A percentile compares a stretch with the other conserved stretches of the same genome.
phyloP scores from a whole-genome alignment of 2,113 vertebrate species.

The Rana temporaria region DNA sequence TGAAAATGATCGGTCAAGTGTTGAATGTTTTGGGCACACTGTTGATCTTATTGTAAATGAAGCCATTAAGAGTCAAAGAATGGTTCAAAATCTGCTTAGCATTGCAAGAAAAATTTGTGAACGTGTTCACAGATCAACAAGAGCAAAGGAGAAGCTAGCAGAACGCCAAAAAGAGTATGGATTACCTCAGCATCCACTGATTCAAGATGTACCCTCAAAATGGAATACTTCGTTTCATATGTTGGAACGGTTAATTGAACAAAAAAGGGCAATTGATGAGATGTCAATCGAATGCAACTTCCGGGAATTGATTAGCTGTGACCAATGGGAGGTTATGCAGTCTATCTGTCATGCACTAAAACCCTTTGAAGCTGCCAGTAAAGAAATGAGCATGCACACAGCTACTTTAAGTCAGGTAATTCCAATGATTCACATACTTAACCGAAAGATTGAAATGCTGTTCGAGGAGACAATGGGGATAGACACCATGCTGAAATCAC shows the following conservation, averaged over 20 bases:
- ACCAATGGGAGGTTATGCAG: slow-evolving; percentile 98
- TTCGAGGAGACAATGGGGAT: slow-evolving; percentile 96
- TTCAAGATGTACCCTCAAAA: slow-evolving; percentile 91
- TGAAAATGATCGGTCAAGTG: slow-evolving; percentile 83
- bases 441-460: slow-evolving; percentile 90
- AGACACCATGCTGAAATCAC: slow-evolving; percentile 92
- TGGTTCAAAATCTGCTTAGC: slow-evolving; percentile 95
- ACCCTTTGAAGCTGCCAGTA: slow-evolving; percentile 90
- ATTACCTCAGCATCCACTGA: slow-evolving; percentile 87
- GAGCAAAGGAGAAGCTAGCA: slow-evolving; percentile 86
- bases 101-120: slow-evolving; percentile 94
- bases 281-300: slow-evolving; percentile 93
- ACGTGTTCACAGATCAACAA: slow-evolving; percentile 87
- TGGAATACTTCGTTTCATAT: slow-evolving; percentile 94
- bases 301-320: slow-evolving; percentile 93
- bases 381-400: slow-evolving; percentile 88
- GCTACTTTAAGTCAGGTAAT: slow-evolving; percentile 95
- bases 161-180: slow-evolving; percentile 85
- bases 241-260: slow-evolving; percentile 93
- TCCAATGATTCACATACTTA: slow-evolving; percentile 96
- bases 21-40: slow-evolving; percentile 93
- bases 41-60: slow-evolving; percentile 90
- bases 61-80: slow-evolving; percentile 96
- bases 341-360: slow-evolving; percentile 93
- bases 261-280: slow-evolving; percentile 90